A percentile compares a stretch with the other conserved stretches of the same genome.
Conservation (phyloP, 2,113 vertebrate genomes). For the Suricata suricatta region DNA sequence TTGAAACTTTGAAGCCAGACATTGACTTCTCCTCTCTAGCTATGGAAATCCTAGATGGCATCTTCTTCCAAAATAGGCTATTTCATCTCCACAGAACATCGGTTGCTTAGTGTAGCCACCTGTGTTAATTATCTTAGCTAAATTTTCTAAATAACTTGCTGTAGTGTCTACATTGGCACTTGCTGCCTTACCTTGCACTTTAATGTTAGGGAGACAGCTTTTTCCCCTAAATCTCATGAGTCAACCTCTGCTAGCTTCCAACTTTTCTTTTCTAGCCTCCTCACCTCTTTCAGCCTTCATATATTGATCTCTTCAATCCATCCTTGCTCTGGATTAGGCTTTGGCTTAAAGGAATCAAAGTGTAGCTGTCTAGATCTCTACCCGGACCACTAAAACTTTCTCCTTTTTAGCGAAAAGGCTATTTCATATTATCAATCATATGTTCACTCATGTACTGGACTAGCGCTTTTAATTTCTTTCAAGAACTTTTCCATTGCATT, state of each 20-base stretch:
- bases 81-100: background rate
- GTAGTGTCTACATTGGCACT: background rate
- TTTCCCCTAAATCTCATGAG: background rate
- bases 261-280: background rate
- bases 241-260: background rate
- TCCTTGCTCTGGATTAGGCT: background rate
- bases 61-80: background rate
- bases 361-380: background rate
- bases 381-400: background rate
- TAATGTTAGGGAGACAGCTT: background rate
- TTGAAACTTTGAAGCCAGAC: background rate
- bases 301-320: no score
- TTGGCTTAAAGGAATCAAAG: background rate
- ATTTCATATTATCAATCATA: background rate
- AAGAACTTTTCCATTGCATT: background rate
- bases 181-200: background rate
- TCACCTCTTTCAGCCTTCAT: background rate
- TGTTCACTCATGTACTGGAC: background rate
- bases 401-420: background rate
- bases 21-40: background rate
- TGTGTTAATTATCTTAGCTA: background rate
- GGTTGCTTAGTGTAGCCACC: background rate
- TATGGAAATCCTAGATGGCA: background rate
- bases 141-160: background rate
- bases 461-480: background rate